Percentiles rank a stretch among this genome's conserved stretches.
Evolutionary conservation across 2,797 vertebrate genomes (phyloP).

Genomic region (Parauchenoglanis punctatus): DNA sequence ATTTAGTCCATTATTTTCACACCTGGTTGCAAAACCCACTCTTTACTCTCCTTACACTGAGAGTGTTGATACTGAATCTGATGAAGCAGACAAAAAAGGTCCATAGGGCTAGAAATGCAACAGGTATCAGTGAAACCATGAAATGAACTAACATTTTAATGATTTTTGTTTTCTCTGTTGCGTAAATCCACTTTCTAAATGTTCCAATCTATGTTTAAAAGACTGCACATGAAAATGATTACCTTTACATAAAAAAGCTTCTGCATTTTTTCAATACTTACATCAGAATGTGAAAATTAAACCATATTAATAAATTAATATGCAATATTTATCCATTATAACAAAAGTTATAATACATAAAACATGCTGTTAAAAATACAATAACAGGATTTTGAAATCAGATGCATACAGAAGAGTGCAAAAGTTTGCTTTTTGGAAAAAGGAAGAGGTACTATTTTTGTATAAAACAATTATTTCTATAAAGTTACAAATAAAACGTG

Average conservation of each 20-base stretch:
- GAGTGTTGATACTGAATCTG: background rate
- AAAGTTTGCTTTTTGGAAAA: background rate
- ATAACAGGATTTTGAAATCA: background rate
- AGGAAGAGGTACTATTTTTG: background rate
- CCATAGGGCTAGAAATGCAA: background rate
- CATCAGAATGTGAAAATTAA: conserved; percentile 23
- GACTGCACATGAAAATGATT: conserved; percentile 44
- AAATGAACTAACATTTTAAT: conserved; percentile 27
- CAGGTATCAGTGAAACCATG: background rate
- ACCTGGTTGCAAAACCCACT: background rate
- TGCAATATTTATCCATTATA: background rate
- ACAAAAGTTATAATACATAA: conserved; percentile 10
- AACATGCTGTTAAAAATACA: conserved; percentile 15
- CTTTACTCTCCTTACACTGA: background rate
- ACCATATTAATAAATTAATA: background rate
- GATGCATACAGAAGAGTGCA: background rate
- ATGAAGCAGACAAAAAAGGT: background rate
- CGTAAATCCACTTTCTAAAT: conserved; percentile 43
- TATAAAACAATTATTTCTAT: background rate
- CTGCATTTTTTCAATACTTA: conserved; percentile 15
- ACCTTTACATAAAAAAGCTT: conserved; percentile 35
- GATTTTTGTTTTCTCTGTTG: conserved; percentile 25
- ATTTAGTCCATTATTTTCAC: background rate
- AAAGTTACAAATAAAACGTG: background rate
- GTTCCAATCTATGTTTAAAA: conserved; percentile 49